These are phyloP conservation scores for Hymenopus coronatus DNA, from an alignment of 2,888 invertebrate genomes.

Conservation along the genomic window DNA sequence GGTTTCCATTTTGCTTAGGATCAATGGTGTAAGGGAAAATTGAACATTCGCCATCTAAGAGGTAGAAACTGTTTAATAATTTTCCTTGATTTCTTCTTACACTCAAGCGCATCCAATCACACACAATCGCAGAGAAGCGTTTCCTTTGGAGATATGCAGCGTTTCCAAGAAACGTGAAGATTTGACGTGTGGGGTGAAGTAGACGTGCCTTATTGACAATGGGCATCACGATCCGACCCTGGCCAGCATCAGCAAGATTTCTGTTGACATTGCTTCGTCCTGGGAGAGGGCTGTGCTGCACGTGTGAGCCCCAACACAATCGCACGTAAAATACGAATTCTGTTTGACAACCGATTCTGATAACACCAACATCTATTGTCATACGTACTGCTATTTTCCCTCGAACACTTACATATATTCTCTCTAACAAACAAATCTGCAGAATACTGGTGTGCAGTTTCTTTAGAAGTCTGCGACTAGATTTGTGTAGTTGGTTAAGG, in stretches of 20 bases:
- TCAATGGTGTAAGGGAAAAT: too few relatives aligned
- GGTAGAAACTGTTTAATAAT: too few relatives aligned
- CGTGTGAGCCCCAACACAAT: not conserved
- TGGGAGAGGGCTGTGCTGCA: not conserved
- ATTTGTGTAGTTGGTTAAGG: too few relatives aligned
- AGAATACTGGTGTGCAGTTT: too few relatives aligned
- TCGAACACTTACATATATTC: not conserved
- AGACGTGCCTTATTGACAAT: not conserved
- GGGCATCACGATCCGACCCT: not conserved
- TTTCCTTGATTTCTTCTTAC: too few relatives aligned
- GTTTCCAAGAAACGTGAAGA: not conserved
- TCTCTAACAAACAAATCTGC: too few relatives aligned
- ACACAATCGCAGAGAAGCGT: not conserved
- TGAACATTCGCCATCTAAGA: too few relatives aligned
- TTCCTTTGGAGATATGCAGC: not conserved
- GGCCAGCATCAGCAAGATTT: constrained; percentile 15
- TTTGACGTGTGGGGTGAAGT: not conserved
- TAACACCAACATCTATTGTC: not conserved
- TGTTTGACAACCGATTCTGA: not conserved
- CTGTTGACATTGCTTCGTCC: constrained; percentile 4
- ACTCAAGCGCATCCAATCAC: not conserved
- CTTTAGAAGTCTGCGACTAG: too few relatives aligned
- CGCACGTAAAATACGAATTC: not conserved
- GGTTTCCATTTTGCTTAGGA: too few relatives aligned
- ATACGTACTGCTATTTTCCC: not conserved